phyloP scores from a whole-genome alignment of 2,113 vertebrate genomes.

The Pampusana beccarii region DNA sequence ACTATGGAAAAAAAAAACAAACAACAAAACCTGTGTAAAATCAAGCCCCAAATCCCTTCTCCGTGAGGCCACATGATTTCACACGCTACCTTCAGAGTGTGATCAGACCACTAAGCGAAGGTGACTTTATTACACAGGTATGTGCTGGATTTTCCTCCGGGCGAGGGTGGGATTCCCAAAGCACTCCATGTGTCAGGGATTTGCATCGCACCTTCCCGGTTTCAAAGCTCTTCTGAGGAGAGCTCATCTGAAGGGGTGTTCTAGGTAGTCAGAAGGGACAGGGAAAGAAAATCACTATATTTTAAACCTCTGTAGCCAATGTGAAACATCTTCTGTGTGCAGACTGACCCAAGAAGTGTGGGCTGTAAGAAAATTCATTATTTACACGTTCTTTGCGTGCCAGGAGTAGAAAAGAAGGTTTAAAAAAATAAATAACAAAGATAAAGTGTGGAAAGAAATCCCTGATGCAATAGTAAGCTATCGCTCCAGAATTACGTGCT shows the following conservation, averaged over 20 bases:
- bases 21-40: neutral
- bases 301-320: neutral
- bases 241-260: neutral
- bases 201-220: neutral
- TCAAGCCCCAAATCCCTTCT: neutral
- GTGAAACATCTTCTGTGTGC: rapidly evolving
- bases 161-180: neutral
- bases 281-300: neutral
- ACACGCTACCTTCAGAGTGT: neutral
- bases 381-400: neutral
- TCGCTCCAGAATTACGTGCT: neutral
- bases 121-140: neutral
- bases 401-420: neutral
- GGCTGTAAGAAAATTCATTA: neutral
- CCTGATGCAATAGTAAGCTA: slow-evolving; percentile 18
- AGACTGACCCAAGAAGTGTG: neutral
- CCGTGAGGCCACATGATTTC: neutral
- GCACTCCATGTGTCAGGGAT: neutral
- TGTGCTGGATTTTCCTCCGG: neutral
- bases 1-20: neutral
- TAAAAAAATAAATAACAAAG: neutral
- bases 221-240: neutral
- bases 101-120: neutral
- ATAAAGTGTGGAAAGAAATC: neutral
- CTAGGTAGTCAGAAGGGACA: neutral